Evolutionary conservation across 2,888 invertebrate genomes (phyloP).

Genomic region (Chironomus tentans): DNA sequence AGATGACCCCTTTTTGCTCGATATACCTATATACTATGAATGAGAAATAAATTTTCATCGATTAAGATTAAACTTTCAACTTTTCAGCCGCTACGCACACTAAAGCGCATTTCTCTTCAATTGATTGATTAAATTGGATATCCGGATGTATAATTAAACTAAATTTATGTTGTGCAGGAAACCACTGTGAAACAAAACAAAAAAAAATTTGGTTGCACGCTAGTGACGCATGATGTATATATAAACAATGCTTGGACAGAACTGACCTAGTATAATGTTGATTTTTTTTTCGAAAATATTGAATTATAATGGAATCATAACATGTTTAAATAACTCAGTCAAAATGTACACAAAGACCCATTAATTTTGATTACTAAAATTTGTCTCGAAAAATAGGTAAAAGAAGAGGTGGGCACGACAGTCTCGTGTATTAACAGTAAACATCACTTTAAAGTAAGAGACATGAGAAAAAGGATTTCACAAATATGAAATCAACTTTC

Average conservation of each 20-base stretch:
- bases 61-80: not conserved
- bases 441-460: not conserved
- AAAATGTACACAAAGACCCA: too few relatives aligned
- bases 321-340: too few relatives aligned
- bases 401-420: too few relatives aligned
- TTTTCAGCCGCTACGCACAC: conserved; percentile 32
- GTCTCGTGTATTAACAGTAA: too few relatives aligned
- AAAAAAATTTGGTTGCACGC: conserved; percentile 20
- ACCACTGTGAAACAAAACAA: conserved; percentile 29
- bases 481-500: too few relatives aligned
- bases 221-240: too few relatives aligned
- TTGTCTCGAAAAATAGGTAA: too few relatives aligned
- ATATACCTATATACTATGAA: not conserved
- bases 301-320: too few relatives aligned
- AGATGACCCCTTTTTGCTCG: conserved; percentile 5
- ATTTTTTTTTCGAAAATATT: not conserved
- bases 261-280: too few relatives aligned
- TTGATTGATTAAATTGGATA: too few relatives aligned
- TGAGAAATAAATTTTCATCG: not conserved
- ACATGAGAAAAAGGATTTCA: conserved; percentile 3
- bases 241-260: too few relatives aligned
- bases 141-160: conserved; percentile 28
- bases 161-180: conserved; percentile 30
- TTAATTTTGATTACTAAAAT: too few relatives aligned
- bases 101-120: conserved; percentile 35